Conservation (phyloP, 2,888 invertebrate genomes). For the Lasioglossum calceatum region DNA sequence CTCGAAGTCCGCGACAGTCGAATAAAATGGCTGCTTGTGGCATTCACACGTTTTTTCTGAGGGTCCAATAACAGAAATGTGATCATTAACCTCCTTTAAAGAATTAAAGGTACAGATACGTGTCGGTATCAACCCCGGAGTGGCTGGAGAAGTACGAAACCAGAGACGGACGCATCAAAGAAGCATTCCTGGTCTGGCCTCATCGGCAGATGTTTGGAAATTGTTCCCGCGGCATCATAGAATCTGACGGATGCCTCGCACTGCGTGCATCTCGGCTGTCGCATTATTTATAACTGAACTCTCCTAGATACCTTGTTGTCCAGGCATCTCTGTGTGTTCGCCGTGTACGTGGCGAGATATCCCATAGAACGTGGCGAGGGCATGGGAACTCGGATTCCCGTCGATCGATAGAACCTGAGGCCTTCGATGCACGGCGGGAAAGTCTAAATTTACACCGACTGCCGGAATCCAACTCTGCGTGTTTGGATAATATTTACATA, state of each 20-base stretch:
- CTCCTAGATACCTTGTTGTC: conserved; percentile 16
- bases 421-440: conserved; percentile 28
- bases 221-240: conserved; percentile 21
- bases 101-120: not conserved
- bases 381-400: conserved; percentile 25
- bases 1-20: not conserved
- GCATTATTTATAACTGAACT: conserved; percentile 43
- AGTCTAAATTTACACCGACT: conserved; percentile 57
- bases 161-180: not conserved
- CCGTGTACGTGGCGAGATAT: conserved; percentile 5
- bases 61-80: not conserved
- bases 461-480: conserved; percentile 45
- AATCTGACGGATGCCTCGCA: not conserved
- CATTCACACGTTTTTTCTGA: not conserved
- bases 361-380: conserved; percentile 17
- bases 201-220: conserved; percentile 39
- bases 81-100: not conserved
- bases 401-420: conserved; percentile 46
- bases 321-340: not conserved
- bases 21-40: not conserved
- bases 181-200: conserved; percentile 7
- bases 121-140: not conserved
- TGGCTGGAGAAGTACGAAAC: not conserved
- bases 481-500: conserved; percentile 64
- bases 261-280: not conserved